A percentile compares a stretch with the other conserved stretches of the same genome.
Conservation (phyloP, 2,797 vertebrate species). For the Notolepis coatsorum region DNA sequence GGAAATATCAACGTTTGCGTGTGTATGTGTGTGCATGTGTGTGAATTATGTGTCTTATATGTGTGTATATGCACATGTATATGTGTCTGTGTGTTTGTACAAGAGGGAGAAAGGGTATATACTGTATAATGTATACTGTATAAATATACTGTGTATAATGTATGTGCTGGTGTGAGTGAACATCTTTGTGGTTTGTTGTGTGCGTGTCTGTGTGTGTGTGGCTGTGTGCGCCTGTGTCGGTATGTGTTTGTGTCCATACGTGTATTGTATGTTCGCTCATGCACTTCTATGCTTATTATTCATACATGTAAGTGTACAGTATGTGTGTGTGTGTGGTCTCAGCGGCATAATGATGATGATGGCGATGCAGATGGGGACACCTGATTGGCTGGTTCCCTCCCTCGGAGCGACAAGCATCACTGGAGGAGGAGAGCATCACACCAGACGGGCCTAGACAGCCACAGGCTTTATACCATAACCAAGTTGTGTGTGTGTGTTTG, state of each 20-base stretch:
- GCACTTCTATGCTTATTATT: no score
- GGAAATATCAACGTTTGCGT: conserved; percentile 58
- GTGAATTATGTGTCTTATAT: no score
- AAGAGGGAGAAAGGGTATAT: no score
- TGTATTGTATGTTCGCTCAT: no score
- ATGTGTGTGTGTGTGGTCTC: neutral
- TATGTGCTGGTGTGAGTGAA: neutral
- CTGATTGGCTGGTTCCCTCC: neutral
- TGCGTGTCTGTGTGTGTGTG: neutral
- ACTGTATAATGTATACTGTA: no score
- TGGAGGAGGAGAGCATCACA: neutral
- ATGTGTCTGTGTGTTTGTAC: neutral
- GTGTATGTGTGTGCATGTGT: conserved; percentile 4
- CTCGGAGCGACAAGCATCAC: neutral
- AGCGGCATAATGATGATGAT: no score
- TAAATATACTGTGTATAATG: no score
- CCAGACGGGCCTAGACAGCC: neutral
- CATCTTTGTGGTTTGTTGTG: conserved; percentile 9
- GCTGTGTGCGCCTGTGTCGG: neutral
- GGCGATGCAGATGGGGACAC: conserved; percentile 1
- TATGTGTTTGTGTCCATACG: no score
- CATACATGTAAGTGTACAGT: no score
- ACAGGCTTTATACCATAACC: neutral
- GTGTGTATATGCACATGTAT: neutral
- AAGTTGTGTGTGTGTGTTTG: neutral